Base-by-base conservation (phyloP, 2,888 invertebrate species). In the Eupithecia subumbrata region DNA sequence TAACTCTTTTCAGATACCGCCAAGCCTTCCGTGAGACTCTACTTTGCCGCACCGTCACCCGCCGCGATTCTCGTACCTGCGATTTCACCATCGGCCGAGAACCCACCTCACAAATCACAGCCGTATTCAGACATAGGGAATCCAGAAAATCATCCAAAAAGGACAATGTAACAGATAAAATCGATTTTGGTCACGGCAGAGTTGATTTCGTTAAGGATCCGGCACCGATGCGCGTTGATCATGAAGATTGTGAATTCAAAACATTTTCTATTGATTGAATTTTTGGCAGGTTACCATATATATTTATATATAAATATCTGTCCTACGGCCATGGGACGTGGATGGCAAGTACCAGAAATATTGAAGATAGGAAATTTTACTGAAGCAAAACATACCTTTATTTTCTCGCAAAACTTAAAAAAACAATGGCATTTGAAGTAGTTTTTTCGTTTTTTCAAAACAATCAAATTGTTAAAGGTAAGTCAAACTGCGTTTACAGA, bases 11-110 rank as follows among this genome's bases (percentile, higher is more conserved):
- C 95, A 97, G 97, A 82, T 98, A 98, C 91, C 95, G 98, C 18
- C 94, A 95, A 69, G 98, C 98, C 0, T 98, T 98, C 85, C 96
- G 96, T 81, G 96, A 97, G 86, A 97, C 97, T 0, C 92, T 97
- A 78, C 96, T 97, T 76, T 96, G 97, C 79, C 91, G 92, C 25
- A 89, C 89, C 45, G 78, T 75, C 5, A 85, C 86, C 18, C 91
- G 93, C 1, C 92, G 92, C 37, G 95, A 93, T 80, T 93, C 91
- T 30, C 84, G 90, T 14, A 95, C 94, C 72, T 93, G 95, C 80
- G 92, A 93, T 72, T 96, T 96, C 83, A 95, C 96, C 9, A 94
- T 95, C 84, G 88, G 89, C 73, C 92, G 95, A 56, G 94, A 96
- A 45, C 93, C 95, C 66, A 95, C 95, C 40, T 88, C 93, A 0